phyloP scores from a whole-genome alignment of 2,888 invertebrate species.

The Ophion obscuratus region DNA sequence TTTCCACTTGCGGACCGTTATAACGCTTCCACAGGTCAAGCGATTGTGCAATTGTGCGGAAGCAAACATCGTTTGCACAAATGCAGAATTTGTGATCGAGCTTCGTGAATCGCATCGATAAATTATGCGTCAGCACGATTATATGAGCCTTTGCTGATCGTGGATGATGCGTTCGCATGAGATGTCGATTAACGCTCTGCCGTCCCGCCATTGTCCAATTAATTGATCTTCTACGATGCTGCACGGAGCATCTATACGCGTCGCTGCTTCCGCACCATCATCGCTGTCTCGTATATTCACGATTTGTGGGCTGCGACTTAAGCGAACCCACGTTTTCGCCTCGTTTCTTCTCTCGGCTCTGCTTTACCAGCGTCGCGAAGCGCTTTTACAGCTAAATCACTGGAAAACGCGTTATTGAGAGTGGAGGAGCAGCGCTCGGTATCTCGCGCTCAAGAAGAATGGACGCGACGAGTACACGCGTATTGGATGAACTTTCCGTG shows the following conservation, averaged over 20 bases:
- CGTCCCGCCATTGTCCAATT: too few species aligned
- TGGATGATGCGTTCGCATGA: too few species aligned
- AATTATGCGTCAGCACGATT: neutral
- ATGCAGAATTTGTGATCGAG: neutral
- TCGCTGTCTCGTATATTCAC: too few species aligned
- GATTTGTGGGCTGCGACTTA: neutral
- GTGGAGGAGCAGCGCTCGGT: neutral
- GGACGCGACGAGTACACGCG: constrained; percentile 6
- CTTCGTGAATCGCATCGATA: neutral
- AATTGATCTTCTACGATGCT: too few species aligned
- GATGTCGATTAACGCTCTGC: too few species aligned
- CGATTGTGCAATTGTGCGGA: neutral
- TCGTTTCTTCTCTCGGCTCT: neutral
- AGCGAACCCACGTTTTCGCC: neutral
- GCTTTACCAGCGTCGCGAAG: constrained; percentile 23
- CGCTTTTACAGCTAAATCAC: constrained; percentile 24
- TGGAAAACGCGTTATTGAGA: constrained; percentile 33
- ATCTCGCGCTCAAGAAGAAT: constrained; percentile 31
- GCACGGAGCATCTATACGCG: too few species aligned
- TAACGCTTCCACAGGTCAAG: too few species aligned
- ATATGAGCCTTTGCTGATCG: too few species aligned
- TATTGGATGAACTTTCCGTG: constrained; percentile 17
- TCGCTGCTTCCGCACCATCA: too few species aligned
- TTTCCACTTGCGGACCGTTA: too few species aligned
- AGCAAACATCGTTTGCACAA: neutral